Base-by-base conservation (phyloP, 1,140 invertebrate genomes). In the Eumaeus atala region DNA sequence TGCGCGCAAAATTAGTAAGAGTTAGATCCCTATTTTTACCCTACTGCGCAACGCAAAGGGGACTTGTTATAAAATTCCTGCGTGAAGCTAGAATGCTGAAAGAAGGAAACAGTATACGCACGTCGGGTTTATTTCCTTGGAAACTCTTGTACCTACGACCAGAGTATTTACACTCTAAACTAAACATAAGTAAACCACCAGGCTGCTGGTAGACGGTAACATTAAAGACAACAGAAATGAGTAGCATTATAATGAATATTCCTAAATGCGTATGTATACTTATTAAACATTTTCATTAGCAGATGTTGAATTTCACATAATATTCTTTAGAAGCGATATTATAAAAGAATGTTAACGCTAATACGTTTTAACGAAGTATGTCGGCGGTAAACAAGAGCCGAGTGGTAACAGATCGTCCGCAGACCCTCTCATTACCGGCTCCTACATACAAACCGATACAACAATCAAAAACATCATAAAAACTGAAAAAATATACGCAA, bases 381-480 rank as follows among this genome's bases (percentile, higher is more conserved):
- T 70, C 62, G 63, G 62, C 56, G 54, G 67, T 79, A 81, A 77
- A 77, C 79, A 79, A 72, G 71, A 70, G 75, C 51, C 16, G 59
- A 21, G 40, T 71, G 81, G 75, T 76, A 76, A 84, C 74, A 76
- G 81, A 81, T 55, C 60, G 52, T 66, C 74, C 60, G 36, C 81
- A 83, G 77, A 66, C 61, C 65, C 66, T 65, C 81, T 84, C 81
- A 84, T 82, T 82, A 84, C 77, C 56, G 61, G 62, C 62, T 66
- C 68, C 59, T 67, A 69, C 67, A 74, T 74, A 77, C 71, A 80
- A 71, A 58, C 66, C 68, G 56, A 57, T 64, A 66, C 57, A 57
- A 59, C 63, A 55, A 67, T 69, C 64, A 66, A 67, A 72, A 84
- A 79, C 67, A 80, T 76, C 78, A 79, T 81, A 82, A 84, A 82